Base-by-base conservation (phyloP, 2,113 vertebrate genomes). In the Sander vitreus region DNA sequence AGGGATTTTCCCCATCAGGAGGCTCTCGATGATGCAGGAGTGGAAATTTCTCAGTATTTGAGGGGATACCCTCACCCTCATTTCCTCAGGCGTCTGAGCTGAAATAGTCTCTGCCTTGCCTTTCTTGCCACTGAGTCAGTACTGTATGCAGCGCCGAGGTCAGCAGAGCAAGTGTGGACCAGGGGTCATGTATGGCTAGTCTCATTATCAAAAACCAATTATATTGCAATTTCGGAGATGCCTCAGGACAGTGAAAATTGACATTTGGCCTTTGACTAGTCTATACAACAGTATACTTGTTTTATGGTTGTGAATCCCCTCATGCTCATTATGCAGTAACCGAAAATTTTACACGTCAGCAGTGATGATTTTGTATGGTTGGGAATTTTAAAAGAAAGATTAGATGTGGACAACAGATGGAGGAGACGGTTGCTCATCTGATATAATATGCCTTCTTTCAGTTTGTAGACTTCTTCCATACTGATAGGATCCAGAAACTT, bases 381-480 rank as follows among this genome's bases (percentile, higher is more conserved):
- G 75, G 54, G 76, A 16, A 15, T 79, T 84, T 78, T 10, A 39
- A 2, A 3, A 62, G 21, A 5, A 0, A 68, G 64, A 57, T 78
- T 23, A 67, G 30, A 85, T 73, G 36, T 60, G 68, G 55, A 63
- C 51, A 51, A 50, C 33, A 57, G 45, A 80, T 85, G 60, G 60
- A 77, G 23, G 36, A 75, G 62, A 63, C 13, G 8, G 51, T 76
- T 72, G 14, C 15, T 63, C n/a, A 15, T 65, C 27, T 13, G 10
- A 81, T 15, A 81, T 53, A 74, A 72, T n/a, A 48, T 27, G 27
- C 33, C 54, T 66, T 48, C 27, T 71, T 65, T 62, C 4, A 47
- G 45, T 70, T 53, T 74, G 53, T 27, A 47, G 15, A 57, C 27
- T 43, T 63, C 5, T 39, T 50, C 14, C 1, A 5, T 10, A 9